Evolutionary conservation across 2,888 invertebrate species (phyloP).

Genomic region (Saturnia japonica): DNA sequence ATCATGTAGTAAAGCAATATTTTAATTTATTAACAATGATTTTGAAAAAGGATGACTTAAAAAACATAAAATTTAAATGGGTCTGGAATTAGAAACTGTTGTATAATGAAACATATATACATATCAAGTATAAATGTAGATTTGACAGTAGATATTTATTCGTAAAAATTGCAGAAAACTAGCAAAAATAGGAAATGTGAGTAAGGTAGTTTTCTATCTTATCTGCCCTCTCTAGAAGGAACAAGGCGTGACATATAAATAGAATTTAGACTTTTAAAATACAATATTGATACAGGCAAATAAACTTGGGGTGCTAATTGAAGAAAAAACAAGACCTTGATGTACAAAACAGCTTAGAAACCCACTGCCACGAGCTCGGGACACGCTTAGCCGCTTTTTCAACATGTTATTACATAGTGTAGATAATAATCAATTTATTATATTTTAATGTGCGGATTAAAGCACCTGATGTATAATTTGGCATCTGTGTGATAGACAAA

Average conservation of each 20-base stretch:
- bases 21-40: too few species aligned
- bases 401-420: constrained; percentile 16
- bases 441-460: constrained; percentile 36
- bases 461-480: constrained; percentile 37
- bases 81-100: too few species aligned
- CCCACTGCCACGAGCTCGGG: constrained; percentile 8
- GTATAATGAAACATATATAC: too few species aligned
- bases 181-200: not conserved
- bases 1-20: too few species aligned
- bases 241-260: not conserved
- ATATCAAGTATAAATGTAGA: too few species aligned
- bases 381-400: constrained; percentile 16
- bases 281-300: not conserved
- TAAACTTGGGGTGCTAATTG: not conserved
- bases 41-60: too few species aligned
- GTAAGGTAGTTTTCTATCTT: not conserved
- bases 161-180: not conserved
- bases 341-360: not conserved
- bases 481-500: constrained; percentile 29
- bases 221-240: not conserved
- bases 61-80: too few species aligned
- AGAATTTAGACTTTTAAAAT: not conserved
- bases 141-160: not conserved
- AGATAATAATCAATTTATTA: constrained; percentile 45
- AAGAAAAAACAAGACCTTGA: constrained; percentile 8